Base-by-base conservation (phyloP, 2,797 vertebrate species). In the Loris lydekkerianus region DNA sequence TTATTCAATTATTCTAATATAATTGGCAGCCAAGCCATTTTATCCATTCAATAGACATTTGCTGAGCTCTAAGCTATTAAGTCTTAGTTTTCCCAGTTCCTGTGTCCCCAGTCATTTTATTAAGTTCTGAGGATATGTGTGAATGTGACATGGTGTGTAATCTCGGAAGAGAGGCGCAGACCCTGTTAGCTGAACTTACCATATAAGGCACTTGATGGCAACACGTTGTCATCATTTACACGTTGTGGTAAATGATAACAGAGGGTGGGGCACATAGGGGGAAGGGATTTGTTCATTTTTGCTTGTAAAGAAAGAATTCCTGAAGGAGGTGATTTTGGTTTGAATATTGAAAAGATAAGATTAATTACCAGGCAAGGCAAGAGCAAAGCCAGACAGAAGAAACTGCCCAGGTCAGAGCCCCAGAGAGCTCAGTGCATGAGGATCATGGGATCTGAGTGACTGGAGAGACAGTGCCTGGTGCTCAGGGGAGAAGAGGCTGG, bases 1-100 rank as follows among this genome's bases (percentile, higher is more conserved):
- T 40, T 77, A 17, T 2, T 93, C 88, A 87, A 1, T 94, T 94
- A 77, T 89, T 87, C 82, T 95, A n/a, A 86, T 83, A 5, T 58
- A 34, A 75, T 70, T 61, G 92, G 75, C 89, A 82, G 63, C 75
- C 73, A 31, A 3, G 7, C 29, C 81, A 0, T 78, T 72, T 86
- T 56, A 80, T 70, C 43, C 27, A 7, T 88, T 91, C 40, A 76
- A 0, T 78, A 56, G 97, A 93, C 84, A 17, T 96, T 97, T 93
- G 84, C 81, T 94, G 73, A 96, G 34, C 77, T 96, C 91, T 1
- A 0, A 58, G 73, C 37, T 67, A 27, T 5, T 72, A 86, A 67
- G 14, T 85, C 46, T 76, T 61, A 56, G 25, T 85, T 75, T 73
- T 85, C n/a, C 65, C 72, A 23, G 53, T 73, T 92, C 37, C 73